A percentile compares a stretch with the other conserved stretches of the same genome.
Evolutionary conservation across 2,113 vertebrate species (phyloP).

Genomic region (Chaetops frenatus): DNA sequence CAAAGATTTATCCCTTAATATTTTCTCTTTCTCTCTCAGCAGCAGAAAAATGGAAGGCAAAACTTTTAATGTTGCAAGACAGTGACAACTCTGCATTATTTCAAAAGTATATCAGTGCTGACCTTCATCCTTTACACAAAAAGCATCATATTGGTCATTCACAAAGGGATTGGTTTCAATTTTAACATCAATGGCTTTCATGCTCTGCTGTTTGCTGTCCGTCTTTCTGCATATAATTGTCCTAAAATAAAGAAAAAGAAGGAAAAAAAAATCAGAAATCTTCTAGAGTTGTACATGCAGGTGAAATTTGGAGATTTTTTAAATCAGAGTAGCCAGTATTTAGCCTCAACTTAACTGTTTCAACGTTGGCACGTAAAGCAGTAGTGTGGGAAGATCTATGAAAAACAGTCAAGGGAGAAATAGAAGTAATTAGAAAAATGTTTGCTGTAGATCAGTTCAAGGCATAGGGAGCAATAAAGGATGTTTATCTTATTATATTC

Average conservation of each 20-base stretch:
- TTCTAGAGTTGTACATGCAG: not conserved
- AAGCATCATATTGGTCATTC: constrained; percentile 68
- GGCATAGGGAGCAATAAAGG: not conserved
- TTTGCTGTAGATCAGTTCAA: not conserved
- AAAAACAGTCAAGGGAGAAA: not conserved
- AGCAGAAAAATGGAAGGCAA: not conserved
- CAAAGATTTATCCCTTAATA: not conserved
- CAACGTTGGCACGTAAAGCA: not conserved
- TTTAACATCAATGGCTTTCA: constrained; percentile 80
- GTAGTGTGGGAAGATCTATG: not conserved
- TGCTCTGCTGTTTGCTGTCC: constrained; percentile 65
- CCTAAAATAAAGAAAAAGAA: constrained; percentile 72
- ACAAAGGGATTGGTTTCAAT: constrained; percentile 76
- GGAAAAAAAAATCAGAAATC: constrained; percentile 34
- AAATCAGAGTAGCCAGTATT: not conserved
- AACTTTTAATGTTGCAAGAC: not conserved
- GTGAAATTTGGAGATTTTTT: not conserved
- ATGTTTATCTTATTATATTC: not conserved
- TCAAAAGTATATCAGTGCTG: constrained; percentile 45
- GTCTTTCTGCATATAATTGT: constrained; percentile 82
- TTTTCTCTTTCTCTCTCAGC: not conserved
- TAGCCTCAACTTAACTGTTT: not conserved
- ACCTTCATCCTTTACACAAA: constrained; percentile 93
- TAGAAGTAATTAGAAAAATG: not conserved
- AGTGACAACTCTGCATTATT: not conserved